Conservation (phyloP, 2,888 invertebrate species). For the Thymelicus lineola region DNA sequence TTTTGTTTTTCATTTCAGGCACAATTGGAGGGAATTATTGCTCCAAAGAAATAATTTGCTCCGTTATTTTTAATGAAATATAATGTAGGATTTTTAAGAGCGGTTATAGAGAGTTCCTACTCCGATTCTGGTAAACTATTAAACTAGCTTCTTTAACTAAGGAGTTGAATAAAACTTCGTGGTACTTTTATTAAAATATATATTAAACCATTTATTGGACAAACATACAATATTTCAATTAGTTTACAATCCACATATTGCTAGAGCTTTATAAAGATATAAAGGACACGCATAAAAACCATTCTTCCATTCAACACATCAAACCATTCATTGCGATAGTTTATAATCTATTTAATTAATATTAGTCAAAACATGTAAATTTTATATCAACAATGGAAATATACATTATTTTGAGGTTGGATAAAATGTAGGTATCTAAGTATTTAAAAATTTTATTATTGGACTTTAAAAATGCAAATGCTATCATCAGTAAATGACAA, state of each 20-base stretch:
- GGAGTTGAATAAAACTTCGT: conserved; percentile 53
- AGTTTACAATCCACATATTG: conserved; percentile 81
- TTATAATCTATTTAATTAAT: conserved; percentile 45
- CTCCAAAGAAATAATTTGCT: conserved; percentile 92
- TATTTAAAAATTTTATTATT: conserved; percentile 35
- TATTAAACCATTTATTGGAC: conserved; percentile 85
- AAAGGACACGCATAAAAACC: conserved; percentile 73
- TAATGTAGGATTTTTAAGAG: neutral
- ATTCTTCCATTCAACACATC: conserved; percentile 66
- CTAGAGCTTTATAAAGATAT: conserved; percentile 78
- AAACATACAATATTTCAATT: conserved; percentile 84
- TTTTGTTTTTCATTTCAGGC: conserved; percentile 83
- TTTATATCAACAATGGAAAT: conserved; percentile 61
- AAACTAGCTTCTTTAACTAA: conserved; percentile 39
- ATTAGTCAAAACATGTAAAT: conserved; percentile 54
- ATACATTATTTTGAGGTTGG: conserved; percentile 61
- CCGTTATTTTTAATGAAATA: conserved; percentile 47
- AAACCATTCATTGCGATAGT: conserved; percentile 52
- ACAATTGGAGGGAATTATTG: conserved; percentile 97
- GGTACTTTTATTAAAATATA: conserved; percentile 82
- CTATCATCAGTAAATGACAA: conserved; percentile 45
- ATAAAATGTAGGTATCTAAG: conserved; percentile 44
- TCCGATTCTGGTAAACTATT: neutral
- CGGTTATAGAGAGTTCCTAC: neutral
- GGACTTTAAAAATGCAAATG: conserved; percentile 55